Evolutionary conservation across 2,888 invertebrate species (phyloP), one percentile per base, ranked within the genome.

Genomic region (Pachydiplax longipennis): DNA sequence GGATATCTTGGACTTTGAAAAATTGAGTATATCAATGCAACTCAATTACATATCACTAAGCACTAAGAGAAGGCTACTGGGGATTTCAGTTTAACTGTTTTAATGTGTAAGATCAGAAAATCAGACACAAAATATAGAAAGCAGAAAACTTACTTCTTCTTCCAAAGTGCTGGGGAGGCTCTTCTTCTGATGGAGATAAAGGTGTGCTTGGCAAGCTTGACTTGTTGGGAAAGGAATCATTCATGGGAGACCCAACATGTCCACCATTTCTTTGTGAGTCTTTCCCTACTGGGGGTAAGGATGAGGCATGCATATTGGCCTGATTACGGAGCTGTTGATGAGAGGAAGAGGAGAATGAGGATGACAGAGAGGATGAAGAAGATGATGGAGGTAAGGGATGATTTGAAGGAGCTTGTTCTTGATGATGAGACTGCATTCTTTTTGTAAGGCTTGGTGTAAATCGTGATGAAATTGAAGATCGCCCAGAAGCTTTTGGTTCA

Each of bases 161-260:
- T 31, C 87, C 87, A 61, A 18, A 87, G 31, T 31, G 61, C 12
- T 15, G 61, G n/a, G 87, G 65, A 18, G 61, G 10, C 2, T 87
- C 87, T 35, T 87, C 87, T 13, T 87, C 87, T 37, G 87, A 65
- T 5, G 87, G 87, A 18, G 87, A 87, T 22, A 87, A 37, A 58
- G 61, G 61, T 37, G 87, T 37, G n/a, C 15, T 15, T n/a, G 83
- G 83, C 18, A 35, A 8, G 58, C 83, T 37, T 37, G 87, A 61
- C 61, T 87, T 87, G 37, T 37, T 61, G 37, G 37, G 12, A 13
- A 61, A 87, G 0, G 87, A 61, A 37, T 31, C 61, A 61, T 37
- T 65, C 37, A 65, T 65, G 5, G 87, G 3, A 65, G 87, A 37
- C 1, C 22, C 35, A 35, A 61, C 22, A 87, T 53, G 22, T 13